A percentile compares a stretch with the other conserved stretches of the same genome.
Conservation (phyloP, 64 coral and sea anemone species). For the Trachythela sp. region DNA sequence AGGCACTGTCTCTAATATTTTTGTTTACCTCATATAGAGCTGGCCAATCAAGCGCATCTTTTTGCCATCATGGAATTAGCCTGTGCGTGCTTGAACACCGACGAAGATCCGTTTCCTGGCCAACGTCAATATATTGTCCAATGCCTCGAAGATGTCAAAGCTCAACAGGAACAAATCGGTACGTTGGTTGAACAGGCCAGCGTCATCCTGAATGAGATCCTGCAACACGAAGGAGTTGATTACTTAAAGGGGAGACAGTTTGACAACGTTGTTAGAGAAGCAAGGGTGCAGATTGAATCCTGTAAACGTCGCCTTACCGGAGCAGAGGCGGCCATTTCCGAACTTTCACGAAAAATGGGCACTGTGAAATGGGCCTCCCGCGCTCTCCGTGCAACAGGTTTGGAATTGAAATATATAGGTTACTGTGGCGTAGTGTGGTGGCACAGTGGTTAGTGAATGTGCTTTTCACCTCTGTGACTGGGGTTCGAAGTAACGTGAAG, state of each 20-base stretch:
- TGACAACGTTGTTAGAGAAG: constrained; percentile 4
- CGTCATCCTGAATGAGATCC: background rate
- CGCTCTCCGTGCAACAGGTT: background rate
- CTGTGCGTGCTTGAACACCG: background rate
- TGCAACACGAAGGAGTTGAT: background rate
- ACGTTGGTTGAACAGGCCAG: background rate
- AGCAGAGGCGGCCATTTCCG: background rate
- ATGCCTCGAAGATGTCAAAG: background rate
- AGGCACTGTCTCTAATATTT: too few species aligned
- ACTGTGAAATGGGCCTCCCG: background rate
- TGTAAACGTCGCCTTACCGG: background rate
- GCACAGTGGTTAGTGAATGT: too few species aligned
- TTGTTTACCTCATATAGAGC: background rate
- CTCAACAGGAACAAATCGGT: background rate
- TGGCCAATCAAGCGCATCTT: background rate
- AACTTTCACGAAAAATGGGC: background rate
- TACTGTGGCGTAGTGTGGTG: too few species aligned
- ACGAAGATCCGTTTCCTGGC: background rate
- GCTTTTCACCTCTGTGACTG: too few species aligned
- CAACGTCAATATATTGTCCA: background rate
- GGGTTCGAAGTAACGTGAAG: too few species aligned
- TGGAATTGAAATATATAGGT: too few species aligned
- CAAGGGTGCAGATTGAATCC: background rate
- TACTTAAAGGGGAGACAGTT: background rate
- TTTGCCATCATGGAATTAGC: background rate